These are phyloP conservation scores for Ctenopoma kingsleyae DNA, from an alignment of 2,797 vertebrate species.

Conservation along the genomic window DNA sequence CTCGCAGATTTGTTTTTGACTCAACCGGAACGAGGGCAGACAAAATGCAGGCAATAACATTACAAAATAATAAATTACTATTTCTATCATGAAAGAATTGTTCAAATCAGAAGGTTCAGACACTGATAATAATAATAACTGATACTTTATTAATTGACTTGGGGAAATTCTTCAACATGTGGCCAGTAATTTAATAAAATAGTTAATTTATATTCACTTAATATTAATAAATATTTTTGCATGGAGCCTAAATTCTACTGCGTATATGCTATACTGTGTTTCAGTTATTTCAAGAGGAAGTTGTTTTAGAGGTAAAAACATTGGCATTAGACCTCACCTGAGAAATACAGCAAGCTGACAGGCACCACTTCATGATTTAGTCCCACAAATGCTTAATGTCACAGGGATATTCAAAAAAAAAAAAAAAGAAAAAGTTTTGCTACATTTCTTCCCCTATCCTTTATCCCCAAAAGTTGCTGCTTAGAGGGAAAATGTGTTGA, in stretches of 20 bases:
- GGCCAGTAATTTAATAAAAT: too few species aligned
- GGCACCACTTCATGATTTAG: conserved; percentile 26
- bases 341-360: conserved; percentile 19
- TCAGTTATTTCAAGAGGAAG: neutral
- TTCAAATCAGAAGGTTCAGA: too few species aligned
- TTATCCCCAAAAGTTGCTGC: conserved; percentile 56
- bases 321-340: neutral
- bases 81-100: too few species aligned
- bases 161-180: too few species aligned
- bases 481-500: conserved; percentile 74
- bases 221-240: neutral
- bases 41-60: too few species aligned
- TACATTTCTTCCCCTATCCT: conserved; percentile 18
- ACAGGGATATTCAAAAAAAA: conserved; percentile 41
- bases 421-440: conserved; percentile 52
- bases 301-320: neutral
- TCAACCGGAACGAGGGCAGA: too few species aligned
- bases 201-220: too few species aligned
- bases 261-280: neutral
- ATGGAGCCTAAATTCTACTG: neutral
- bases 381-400: conserved; percentile 25
- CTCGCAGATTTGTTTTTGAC: too few species aligned
- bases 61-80: too few species aligned
- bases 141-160: too few species aligned
- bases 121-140: too few species aligned